Percentiles rank a stretch among this genome's conserved stretches.
Evolutionary conservation across 2,113 vertebrate genomes (phyloP).

Genomic region (Lagopus leucura): DNA sequence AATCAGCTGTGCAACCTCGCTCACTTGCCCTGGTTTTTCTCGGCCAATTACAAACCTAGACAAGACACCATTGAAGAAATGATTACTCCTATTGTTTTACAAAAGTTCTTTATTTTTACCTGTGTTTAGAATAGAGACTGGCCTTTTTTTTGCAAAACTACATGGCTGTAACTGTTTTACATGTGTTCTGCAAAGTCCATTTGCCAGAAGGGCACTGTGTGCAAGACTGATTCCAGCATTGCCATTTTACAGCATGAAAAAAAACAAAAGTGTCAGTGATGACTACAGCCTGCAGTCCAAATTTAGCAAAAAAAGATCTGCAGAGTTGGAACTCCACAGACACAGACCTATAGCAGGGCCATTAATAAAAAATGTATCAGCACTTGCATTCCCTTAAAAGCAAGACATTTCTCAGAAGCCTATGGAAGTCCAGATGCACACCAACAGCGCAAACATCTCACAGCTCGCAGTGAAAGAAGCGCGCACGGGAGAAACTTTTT

Average conservation of each 20-base stretch:
- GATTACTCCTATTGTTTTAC: background rate
- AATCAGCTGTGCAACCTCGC: constrained; percentile 96
- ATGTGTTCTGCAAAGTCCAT: background rate
- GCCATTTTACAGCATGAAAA: background rate
- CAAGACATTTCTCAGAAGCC: background rate
- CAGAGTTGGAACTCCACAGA: background rate
- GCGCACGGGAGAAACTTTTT: background rate
- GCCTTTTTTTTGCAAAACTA: background rate
- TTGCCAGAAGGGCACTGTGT: background rate
- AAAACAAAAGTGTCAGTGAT: background rate
- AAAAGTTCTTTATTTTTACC: background rate
- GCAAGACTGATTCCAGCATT: background rate
- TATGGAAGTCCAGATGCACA: background rate
- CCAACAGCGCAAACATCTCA: background rate
- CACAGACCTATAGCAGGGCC: background rate
- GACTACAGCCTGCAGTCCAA: background rate
- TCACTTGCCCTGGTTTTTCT: constrained; percentile 96
- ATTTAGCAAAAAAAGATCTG: background rate
- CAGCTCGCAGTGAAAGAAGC: background rate
- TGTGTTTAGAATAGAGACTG: background rate
- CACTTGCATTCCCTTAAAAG: background rate
- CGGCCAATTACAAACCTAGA: constrained; percentile 95
- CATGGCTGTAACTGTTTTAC: background rate
- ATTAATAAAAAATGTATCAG: background rate
- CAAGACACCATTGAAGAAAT: constrained; percentile 49